These are phyloP conservation scores for Diacarnus erythraeanus DNA, from an alignment of 37 sponge, comb jelly and placozoan species.

Conservation along the genomic window DNA sequence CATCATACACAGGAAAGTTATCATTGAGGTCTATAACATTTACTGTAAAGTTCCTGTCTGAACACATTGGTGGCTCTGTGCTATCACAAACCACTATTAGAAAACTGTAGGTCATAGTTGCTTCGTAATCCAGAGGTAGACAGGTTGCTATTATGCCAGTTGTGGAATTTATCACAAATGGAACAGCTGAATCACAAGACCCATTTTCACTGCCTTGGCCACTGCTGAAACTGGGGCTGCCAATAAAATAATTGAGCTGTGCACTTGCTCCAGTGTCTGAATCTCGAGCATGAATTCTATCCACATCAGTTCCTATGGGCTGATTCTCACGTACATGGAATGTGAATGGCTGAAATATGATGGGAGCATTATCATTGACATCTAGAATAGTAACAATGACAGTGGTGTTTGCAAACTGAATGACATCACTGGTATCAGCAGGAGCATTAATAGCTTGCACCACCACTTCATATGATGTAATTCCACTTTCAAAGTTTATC, in stretches of 20 bases:
- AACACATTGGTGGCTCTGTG: conserved; percentile 10
- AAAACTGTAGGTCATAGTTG: conserved; percentile 17
- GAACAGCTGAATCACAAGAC: conserved; percentile 17
- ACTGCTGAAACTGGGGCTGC: too few species aligned
- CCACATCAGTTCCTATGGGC: conserved; percentile 5
- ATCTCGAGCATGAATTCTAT: conserved; percentile 62
- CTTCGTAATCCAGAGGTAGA: conserved; percentile 61
- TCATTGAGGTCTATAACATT: conserved; percentile 79
- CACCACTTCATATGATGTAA: conserved; percentile 8
- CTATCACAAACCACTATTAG: conserved; percentile 44
- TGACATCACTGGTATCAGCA: conserved; percentile 21
- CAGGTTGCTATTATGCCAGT: conserved; percentile 50
- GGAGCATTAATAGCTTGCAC: conserved; percentile 49
- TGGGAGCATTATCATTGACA: conserved; percentile 79
- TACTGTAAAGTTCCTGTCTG: conserved; percentile 32
- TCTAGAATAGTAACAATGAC: conserved; percentile 52
- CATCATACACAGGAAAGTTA: conserved; percentile 58
- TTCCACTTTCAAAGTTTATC: conserved; percentile 50
- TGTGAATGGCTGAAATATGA: conserved; percentile 35
- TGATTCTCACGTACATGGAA: conserved; percentile 53
- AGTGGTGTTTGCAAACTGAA: conserved; percentile 18
- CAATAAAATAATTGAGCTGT: conserved; percentile 41
- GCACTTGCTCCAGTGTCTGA: conserved; percentile 56
- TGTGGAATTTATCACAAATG: conserved; percentile 35
- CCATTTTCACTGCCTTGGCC: background rate